These are phyloP conservation scores for Leptura quadrifasciata DNA, from an alignment of 2,888 invertebrate species.

Conservation along the genomic window DNA sequence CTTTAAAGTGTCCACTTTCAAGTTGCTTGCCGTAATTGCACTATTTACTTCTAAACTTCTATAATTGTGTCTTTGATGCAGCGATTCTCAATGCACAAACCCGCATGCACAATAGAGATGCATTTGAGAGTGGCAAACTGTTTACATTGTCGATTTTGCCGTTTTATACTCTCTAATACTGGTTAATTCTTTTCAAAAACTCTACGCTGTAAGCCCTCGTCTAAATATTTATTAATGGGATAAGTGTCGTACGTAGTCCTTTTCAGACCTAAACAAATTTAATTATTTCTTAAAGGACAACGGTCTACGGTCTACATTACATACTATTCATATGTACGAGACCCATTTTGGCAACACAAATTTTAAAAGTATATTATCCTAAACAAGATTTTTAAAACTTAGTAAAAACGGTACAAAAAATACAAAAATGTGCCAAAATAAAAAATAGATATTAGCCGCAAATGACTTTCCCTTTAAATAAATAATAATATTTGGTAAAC, in stretches of 20 bases:
- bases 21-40: conserved; percentile 44
- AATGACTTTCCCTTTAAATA: too few species aligned
- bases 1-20: conserved; percentile 52
- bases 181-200: conserved; percentile 29
- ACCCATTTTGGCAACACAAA: too few species aligned
- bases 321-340: too few species aligned
- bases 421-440: too few species aligned
- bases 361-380: too few species aligned
- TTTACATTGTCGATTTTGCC: conserved; percentile 25
- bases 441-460: too few species aligned
- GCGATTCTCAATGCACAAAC: conserved; percentile 36
- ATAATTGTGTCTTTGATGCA: conserved; percentile 46
- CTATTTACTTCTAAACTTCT: conserved; percentile 46
- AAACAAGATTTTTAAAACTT: too few species aligned
- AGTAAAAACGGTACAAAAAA: too few species aligned
- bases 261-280: not conserved
- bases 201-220: conserved; percentile 2
- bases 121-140: conserved; percentile 22
- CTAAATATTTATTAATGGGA: not conserved
- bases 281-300: not conserved
- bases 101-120: conserved; percentile 30
- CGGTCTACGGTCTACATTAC: not conserved
- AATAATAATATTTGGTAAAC: too few species aligned
- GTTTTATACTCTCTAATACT: conserved; percentile 18
- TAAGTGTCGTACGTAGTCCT: not conserved